Base-by-base conservation (phyloP, 1,140 invertebrate genomes). In the Drosophila aff. region DNA sequence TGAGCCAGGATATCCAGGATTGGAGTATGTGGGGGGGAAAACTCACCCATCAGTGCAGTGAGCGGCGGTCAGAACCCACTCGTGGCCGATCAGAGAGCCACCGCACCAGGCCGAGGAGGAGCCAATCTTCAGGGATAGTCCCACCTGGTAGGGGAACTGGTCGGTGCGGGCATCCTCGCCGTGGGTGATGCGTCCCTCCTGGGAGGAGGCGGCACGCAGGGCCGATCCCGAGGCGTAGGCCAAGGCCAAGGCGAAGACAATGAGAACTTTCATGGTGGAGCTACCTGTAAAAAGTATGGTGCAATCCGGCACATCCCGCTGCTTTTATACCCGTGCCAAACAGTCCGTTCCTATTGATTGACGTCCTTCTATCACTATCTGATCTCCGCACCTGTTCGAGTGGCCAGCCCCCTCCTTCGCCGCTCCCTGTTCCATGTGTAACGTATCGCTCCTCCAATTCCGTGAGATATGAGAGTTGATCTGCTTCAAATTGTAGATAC, bases 1-100 rank as follows among this genome's bases (percentile, higher is more conserved):
- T 64, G 3, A 52, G 46, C 8, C 5, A 13, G 16, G 23, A 40
- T 36, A 15, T 16, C 21, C 26, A 33, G 36, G 53, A 26, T 15
- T 6, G 0, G 18, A 41, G 11, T 44, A 4, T 8, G 16, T 11
- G n/a, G 3, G 3, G n/a, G 3, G 3, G 0, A 2, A 7, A 15
- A 43, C 74, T 73, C 76, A 84, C 78, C 78, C 93, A 78, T 94
- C 93, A 0, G 92, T 92, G 65, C 95, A 95, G 79, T 95, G 95
- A 38, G 94, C 95, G 16, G 95, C 94, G 21, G 94, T 95, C 40
- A 95, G 64, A 23, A 95, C 92, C 94, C 94, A 95, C 44, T 92
- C 81, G 21, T 94, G 82, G n/a, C 93, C 94, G 41, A 95, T 93
- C 15, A 95, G 76, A 10, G 93, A 94, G 18, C 94, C 95, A 72